These are phyloP conservation scores for Perodicticus potto DNA, from an alignment of 2,797 vertebrate species.

Conservation along the genomic window DNA sequence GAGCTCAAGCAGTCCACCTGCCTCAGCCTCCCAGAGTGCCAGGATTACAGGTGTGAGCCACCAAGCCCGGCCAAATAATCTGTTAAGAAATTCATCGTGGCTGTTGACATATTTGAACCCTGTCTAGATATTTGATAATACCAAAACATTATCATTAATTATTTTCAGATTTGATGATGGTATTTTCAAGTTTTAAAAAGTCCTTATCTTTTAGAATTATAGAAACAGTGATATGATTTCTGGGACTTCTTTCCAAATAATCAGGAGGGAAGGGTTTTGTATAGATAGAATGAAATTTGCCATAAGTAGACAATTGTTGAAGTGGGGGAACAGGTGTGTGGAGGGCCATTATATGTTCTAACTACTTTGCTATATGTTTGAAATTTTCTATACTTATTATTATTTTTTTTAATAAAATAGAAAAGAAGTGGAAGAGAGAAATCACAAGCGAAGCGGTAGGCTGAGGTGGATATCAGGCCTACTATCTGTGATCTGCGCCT, in stretches of 20 bases:
- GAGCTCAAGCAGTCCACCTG: too few species aligned
- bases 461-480: too few species aligned
- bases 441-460: neutral
- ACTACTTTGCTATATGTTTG: neutral
- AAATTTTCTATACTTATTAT: neutral
- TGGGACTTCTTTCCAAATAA: constrained; percentile 40
- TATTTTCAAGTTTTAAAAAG: neutral
- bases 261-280: neutral
- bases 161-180: neutral
- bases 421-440: neutral
- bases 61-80: neutral
- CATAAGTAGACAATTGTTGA: neutral
- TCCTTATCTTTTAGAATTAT: neutral
- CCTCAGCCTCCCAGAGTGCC: too few species aligned
- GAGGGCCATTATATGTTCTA: neutral
- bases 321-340: too few species aligned
- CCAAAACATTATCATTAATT: neutral
- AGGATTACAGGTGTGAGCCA: too few species aligned
- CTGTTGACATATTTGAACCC: neutral
- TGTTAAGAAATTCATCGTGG: neutral
- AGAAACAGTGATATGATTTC: neutral
- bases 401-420: neutral
- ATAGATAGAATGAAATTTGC: neutral
- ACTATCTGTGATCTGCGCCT: neutral
- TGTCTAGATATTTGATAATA: neutral